Conservation (phyloP, 2,113 vertebrate genomes). For the Oenanthe melanoleuca region DNA sequence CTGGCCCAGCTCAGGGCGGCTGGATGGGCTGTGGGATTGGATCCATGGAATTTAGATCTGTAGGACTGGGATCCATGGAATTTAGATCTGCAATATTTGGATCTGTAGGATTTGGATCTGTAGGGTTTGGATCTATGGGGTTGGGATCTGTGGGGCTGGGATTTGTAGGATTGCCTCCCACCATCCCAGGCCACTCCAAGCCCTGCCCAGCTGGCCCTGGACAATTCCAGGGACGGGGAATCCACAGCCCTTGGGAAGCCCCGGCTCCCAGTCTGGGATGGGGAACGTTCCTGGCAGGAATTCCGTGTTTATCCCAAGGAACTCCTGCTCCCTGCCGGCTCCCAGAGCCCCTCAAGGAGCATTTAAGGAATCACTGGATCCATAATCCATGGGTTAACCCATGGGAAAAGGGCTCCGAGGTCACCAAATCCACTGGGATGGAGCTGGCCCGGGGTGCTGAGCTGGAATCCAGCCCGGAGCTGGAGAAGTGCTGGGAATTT, state of each 20-base stretch:
- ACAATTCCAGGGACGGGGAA: neutral
- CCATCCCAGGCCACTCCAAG: neutral
- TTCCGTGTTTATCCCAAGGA: accelerated
- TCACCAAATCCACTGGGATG: neutral
- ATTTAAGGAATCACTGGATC: accelerated
- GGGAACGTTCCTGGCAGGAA: neutral
- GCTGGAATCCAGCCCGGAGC: neutral
- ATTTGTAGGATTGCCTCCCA: neutral
- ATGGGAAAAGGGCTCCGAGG: neutral
- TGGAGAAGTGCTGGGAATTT: neutral
- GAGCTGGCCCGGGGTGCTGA: neutral
- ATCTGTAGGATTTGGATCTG: neutral
- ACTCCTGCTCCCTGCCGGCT: accelerated
- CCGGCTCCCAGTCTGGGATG: neutral
- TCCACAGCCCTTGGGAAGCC: neutral
- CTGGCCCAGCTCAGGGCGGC: neutral
- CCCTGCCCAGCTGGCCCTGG: neutral
- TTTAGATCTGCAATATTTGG: neutral
- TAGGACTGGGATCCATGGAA: neutral
- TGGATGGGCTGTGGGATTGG: accelerated
- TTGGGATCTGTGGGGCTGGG: neutral
- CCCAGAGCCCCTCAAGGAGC: neutral
- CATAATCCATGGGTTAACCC: too few species aligned
- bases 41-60: neutral
- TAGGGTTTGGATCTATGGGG: neutral